Base-by-base conservation (phyloP, 2,888 invertebrate genomes). In the Rhingia campestris region DNA sequence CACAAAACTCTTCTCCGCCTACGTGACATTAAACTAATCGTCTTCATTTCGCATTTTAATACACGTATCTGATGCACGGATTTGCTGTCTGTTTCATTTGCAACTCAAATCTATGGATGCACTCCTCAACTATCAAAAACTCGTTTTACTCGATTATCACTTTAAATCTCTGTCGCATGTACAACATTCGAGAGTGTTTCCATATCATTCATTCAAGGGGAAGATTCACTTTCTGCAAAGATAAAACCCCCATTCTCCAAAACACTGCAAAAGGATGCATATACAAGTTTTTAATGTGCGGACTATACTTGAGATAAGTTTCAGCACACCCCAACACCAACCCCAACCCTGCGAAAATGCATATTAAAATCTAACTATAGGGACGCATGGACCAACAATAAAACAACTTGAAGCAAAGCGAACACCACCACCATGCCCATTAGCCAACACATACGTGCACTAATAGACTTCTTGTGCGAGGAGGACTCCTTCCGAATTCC, bases 91-190 rank as follows among this genome's bases (percentile, higher is more conserved):
- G 7, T 47, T 61, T 43, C 45, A 72, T 72, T 81, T 67, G n/a
- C 67, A 81, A 63, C 76, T 76, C 63, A 82, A 82, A 82, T 63
- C 61, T 54, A 6, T 56, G 43, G 49, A 61, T 56, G 66, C 47
- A 54, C 51, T 56, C 59, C 64, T 54, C 75, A 75, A 81, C 76
- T 81, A 47, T 56, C 59, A 70, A 59, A 81, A 75, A 81, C 76
- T 81, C 53, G 49, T 76, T 81, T 66, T 59, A 56, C 67, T 82
- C 63, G 72, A 77, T 82, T 82, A 82, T 77, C 77, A 58, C 49
- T 63, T 82, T 77, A 56, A 82, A 77, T 77, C 72, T 75, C n/a
- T 32, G 43, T 22, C 4, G 53, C 37, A 14, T 2, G 10, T 4
- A 45, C 9, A 7, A 30, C 49, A 4, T 41, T 41, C 41, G 4